Conservation (phyloP, 2,797 vertebrate species). For the Sebastes oblongus region DNA sequence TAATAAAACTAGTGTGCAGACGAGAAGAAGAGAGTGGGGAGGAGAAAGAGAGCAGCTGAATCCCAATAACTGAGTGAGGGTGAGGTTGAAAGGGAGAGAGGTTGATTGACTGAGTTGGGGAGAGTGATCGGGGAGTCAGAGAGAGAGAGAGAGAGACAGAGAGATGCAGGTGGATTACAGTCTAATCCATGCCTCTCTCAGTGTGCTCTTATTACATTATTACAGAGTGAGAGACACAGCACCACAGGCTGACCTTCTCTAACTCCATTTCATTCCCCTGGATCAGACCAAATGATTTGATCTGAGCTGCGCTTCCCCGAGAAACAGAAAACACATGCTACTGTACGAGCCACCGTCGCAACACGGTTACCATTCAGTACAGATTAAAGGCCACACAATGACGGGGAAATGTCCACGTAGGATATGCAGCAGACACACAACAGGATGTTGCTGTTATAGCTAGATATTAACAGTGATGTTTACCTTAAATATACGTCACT, state of each 20-base stretch:
- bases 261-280: conserved; percentile 64
- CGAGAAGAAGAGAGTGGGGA: neutral
- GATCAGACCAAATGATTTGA: conserved; percentile 67
- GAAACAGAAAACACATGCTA: conserved; percentile 8
- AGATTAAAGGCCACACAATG: neutral
- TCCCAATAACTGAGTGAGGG: conserved; percentile 23
- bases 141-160: conserved; percentile 5
- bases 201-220: conserved; percentile 64
- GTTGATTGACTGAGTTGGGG: conserved; percentile 22
- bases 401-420: neutral
- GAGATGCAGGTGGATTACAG: conserved; percentile 57
- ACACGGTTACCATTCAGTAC: conserved; percentile 18
- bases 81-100: conserved; percentile 19
- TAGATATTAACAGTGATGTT: neutral
- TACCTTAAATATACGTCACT: neutral
- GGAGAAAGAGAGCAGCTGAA: conserved; percentile 18
- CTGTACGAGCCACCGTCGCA: neutral
- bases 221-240: conserved; percentile 50
- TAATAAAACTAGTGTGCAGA: conserved; percentile 20
- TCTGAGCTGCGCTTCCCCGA: conserved; percentile 20
- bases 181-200: conserved; percentile 53
- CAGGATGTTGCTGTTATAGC: neutral
- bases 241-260: conserved; percentile 64
- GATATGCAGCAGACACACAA: neutral
- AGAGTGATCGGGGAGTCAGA: neutral